A percentile compares a stretch with the other conserved stretches of the same genome.
Evolutionary conservation across 1,140 invertebrate genomes (phyloP).

Genomic region (Drosophila elegans): DNA sequence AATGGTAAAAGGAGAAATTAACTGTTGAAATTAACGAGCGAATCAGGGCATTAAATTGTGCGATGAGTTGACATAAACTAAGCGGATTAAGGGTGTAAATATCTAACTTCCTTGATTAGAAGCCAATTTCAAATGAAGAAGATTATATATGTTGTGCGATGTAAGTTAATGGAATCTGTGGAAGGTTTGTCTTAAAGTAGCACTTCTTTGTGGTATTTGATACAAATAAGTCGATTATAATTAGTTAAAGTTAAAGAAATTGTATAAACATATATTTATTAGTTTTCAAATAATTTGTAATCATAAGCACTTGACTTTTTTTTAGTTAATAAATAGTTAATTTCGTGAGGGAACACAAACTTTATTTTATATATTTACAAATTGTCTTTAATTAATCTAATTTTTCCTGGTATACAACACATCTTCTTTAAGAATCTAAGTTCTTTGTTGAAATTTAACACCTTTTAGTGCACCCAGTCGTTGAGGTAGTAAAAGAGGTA

Average conservation of each 20-base stretch:
- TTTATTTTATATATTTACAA: no score
- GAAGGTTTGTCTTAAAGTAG: neutral
- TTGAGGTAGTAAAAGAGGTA: conserved; percentile 23
- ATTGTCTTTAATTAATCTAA: no score
- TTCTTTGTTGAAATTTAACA: conserved; percentile 1
- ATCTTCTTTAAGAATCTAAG: no score
- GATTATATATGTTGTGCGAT: neutral
- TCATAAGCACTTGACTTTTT: no score
- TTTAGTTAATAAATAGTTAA: no score
- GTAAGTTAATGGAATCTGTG: neutral
- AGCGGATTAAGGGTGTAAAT: conserved; percentile 9
- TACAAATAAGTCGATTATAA: no score
- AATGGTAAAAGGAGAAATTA: conserved; percentile 1
- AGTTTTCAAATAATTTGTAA: no score
- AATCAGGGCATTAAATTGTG: conserved; percentile 10
- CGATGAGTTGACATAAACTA: conserved; percentile 3
- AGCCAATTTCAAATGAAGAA: neutral
- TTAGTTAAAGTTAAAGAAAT: no score
- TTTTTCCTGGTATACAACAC: no score
- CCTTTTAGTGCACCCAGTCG: conserved; percentile 2
- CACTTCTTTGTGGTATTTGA: neutral
- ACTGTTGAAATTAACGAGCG: conserved; percentile 1
- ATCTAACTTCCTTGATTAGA: neutral
- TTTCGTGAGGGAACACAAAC: no score
- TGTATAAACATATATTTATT: no score